Evolutionary conservation across 1,140 invertebrate genomes (phyloP).

Genomic region (Mactra quadrangularis): DNA sequence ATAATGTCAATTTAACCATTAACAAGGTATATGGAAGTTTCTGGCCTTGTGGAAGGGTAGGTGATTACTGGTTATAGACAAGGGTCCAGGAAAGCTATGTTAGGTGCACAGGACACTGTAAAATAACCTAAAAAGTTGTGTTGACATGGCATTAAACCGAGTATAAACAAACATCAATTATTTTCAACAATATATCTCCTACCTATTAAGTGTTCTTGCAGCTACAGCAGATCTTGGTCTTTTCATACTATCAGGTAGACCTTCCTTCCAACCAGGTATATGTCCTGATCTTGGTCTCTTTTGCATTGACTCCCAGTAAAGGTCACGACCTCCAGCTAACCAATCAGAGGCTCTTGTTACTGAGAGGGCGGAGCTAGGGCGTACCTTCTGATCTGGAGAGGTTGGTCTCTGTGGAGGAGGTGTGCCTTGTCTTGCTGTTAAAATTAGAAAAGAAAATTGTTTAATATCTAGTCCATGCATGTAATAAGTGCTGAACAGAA

Average conservation of each 20-base stretch:
- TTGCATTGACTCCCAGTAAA: slow-evolving; percentile 75
- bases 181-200: no score
- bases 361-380: slow-evolving; percentile 57
- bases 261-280: slow-evolving; percentile 81
- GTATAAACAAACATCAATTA: no score
- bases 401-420: slow-evolving; percentile 74
- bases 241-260: slow-evolving; percentile 74
- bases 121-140: no score
- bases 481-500: no score
- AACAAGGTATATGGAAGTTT: no score
- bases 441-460: background rate
- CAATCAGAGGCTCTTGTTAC: slow-evolving; percentile 73
- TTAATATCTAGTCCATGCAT: no score
- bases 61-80: no score
- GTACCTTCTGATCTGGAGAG: slow-evolving; percentile 66
- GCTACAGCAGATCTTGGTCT: slow-evolving; percentile 72
- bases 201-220: slow-evolving; percentile 63
- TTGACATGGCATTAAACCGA: no score
- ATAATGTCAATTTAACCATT: no score
- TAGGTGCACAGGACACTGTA: no score
- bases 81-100: no score
- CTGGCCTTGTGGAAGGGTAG: no score
- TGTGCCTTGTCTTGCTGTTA: slow-evolving; percentile 64
- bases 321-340: slow-evolving; percentile 80
- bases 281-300: slow-evolving; percentile 77